Evolutionary conservation across 2,113 vertebrate genomes (phyloP), one percentile per base, ranked within the genome.

Genomic region (Verasper variegatus): DNA sequence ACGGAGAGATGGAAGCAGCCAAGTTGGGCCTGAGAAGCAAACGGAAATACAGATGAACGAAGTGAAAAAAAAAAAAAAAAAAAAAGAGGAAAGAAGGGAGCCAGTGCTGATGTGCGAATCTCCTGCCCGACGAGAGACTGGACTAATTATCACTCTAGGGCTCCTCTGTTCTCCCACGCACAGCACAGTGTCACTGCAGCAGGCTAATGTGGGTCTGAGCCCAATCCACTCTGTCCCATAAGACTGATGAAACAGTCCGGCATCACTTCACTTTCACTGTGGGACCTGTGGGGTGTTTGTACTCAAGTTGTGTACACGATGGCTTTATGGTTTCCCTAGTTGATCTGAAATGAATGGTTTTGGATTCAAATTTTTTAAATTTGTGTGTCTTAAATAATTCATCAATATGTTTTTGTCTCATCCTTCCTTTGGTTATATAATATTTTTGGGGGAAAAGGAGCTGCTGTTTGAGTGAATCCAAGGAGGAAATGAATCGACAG

Each of bases 81-180:
- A 18, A 51, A 18, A 3, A 14, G 20, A 10, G 18, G 51, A 21
- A 31, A 40, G 51, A 62, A 63, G 64, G 60, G 74, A 78, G 74
- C 61, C 74, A 67, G 68, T 71, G 72, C 73, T 82, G 71, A 87
- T 74, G 88, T 87, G 83, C 10, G 78, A 83, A 81, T 76, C 24
- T 51, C 61, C 81, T 90, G 80, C 74, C 78, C 79, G 57, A 75
- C 57, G 5, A 87, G 85, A 88, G 69, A 80, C 69, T 12, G 68
- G 83, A 87, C 86, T 92, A 92, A 93, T 91, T 90, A 89, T 84
- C 81, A 88, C 89, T 89, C 90, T 37, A 84, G 84, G 89, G 90
- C 84, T 63, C 62, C 86, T 86, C 66, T 70, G 74, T 78, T 89
- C 87, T 88, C 81, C 83, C 82, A 74, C 69, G 31, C 81, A 70